Base-by-base conservation (phyloP, 53 echinoderm and acorn worm species). In the Astropecten irregularis region DNA sequence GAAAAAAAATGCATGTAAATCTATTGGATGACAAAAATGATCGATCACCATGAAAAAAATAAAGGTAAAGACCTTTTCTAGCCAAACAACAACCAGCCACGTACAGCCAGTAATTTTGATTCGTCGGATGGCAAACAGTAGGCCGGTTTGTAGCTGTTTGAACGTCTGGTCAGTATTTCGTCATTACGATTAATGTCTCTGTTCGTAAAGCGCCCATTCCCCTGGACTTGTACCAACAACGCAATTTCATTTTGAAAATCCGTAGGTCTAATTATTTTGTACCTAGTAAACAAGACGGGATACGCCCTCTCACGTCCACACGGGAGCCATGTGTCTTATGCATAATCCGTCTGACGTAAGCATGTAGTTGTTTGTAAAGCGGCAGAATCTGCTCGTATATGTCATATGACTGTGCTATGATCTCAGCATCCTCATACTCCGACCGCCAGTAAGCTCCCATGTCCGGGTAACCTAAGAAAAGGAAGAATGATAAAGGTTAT, bases 261-360 rank as follows among this genome's bases (percentile, higher is more conserved):
- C n/a, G n/a, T n/a, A n/a, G n/a, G n/a, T n/a, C n/a, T n/a, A n/a
- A n/a, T n/a, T n/a, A n/a, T n/a, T n/a, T 5, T 33, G 62, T 71
- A 93, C 93, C 93, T 42, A 93, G 77, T 22, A 91, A 71, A 70
- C 84, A 76, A 15, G 90, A 79, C 0, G 90, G 94, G 19, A 93
- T 54, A 13, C 66, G 39, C n/a, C 88, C 85, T 27, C 52, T 88
- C 4, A 88, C 27, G 18, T 93, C 88, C 38, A 93, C 82, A n/a
- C 89, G 68, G 4, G 71, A 64, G 10, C 90, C 73, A 67, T 91
- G 87, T 4, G 72, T 65, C 4, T 54, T 48, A 20, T 66, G 11
- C 48, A 93, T 51, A 51, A 73, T 88, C 73, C 94, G 63, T 15
- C 94, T 56, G 3, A 93, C 94, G 35, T 91, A 93, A 2, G 94